Base-by-base conservation (phyloP, 2,113 vertebrate species). In the Stomatorhinus ivindoensis region DNA sequence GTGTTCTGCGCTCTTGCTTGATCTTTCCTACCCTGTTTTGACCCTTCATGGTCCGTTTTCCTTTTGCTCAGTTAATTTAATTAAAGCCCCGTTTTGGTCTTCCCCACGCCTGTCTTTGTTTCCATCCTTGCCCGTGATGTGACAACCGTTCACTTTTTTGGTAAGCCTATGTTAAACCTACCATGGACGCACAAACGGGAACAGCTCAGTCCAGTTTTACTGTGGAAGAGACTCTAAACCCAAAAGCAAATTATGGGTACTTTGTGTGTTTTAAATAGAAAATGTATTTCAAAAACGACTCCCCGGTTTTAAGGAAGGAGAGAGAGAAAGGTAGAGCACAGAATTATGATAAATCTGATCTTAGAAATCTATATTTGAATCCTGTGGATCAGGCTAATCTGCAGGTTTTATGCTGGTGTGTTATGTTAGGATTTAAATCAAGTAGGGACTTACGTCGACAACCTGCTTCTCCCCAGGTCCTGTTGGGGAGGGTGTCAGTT, bases 221-320 rank as follows among this genome's bases (percentile, higher is more conserved):
- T 46, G 42, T 10, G 24, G 39, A 80, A 42, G 39, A 80, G 39
- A 55, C 21, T 51, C 19, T 53, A 85, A 89, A 42, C 51, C 80
- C 76, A 85, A 85, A 84, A 85, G 88, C 50, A 53, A 50, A 89
- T 89, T 44, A 89, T 84, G 53, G 48, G 10, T 76, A 89, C 50
- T 89, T 85, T 89, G 51, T 27, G 76, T 61, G 76, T 19, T 89
- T 42, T 55, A 89, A 89, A 89, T 84, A 61, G 76, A 85, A 47
- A 48, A 84, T 85, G 51, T 46, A 85, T 55, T 89, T 88, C 27
- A 53, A 48, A 48, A 88, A 53, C 9, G 42, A 89, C 55, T 85
- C 42, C 50, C 42, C 13, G 6, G 17, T 83, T 82, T 83, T 53
- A 89, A 19, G 76, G 19, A 51, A 39, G 51, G 51, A 89, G 39